A percentile compares a stretch with the other conserved stretches of the same genome.
Evolutionary conservation across 2,113 vertebrate species (phyloP).

Genomic region (Uria lomvia): DNA sequence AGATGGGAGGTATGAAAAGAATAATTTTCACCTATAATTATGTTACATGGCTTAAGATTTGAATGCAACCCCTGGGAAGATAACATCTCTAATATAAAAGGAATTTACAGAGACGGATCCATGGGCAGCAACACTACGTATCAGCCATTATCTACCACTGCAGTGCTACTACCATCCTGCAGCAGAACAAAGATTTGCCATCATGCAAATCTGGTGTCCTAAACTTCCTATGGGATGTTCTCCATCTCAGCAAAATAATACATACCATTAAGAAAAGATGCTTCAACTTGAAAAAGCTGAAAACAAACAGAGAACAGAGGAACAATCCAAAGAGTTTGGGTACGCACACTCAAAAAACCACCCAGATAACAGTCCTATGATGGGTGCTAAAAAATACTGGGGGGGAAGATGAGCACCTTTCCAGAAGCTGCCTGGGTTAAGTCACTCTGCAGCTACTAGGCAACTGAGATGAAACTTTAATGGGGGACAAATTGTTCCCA

Average conservation of each 20-base stretch:
- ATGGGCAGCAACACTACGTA: background rate
- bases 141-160: background rate
- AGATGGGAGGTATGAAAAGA: background rate
- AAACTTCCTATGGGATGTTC: background rate
- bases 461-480: background rate
- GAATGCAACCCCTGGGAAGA: background rate
- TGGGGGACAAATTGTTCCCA: background rate
- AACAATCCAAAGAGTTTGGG: background rate
- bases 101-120: background rate
- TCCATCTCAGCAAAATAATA: background rate
- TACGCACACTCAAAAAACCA: background rate
- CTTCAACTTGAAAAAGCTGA: background rate
- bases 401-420: background rate
- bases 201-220: background rate
- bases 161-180: background rate
- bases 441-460: too few relatives aligned
- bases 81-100: background rate
- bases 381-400: accelerated
- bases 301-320: background rate
- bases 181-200: background rate
- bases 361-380: background rate
- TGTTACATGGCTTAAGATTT: background rate
- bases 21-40: background rate
- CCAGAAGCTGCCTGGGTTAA: background rate
- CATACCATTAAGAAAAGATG: background rate